phyloP scores from a whole-genome alignment of 2,113 vertebrate genomes.

The Hemibagrus wyckioides region DNA sequence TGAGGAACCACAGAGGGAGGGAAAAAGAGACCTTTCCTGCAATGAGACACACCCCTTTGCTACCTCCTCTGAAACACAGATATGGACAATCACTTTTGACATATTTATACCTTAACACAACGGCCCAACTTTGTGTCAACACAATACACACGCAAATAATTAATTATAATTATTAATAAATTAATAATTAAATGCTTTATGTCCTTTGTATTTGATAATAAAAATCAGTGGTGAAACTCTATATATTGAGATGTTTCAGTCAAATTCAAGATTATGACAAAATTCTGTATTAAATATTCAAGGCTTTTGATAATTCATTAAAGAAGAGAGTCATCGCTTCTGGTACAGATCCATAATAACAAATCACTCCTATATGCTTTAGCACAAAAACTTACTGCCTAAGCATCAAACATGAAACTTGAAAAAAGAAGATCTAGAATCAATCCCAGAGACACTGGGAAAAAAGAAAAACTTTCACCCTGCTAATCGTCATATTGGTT shows the following conservation, averaged over 20 bases:
- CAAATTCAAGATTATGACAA: constrained; percentile 74
- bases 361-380: constrained; percentile 24
- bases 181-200: no score
- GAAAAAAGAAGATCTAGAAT: constrained; percentile 24
- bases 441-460: not conserved
- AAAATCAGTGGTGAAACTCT: constrained; percentile 93
- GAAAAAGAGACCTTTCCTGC: constrained; percentile 63
- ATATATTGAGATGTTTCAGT: constrained; percentile 95
- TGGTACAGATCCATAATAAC: constrained; percentile 42
- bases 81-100: constrained; percentile 89
- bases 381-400: constrained; percentile 21
- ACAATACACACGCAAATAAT: constrained; percentile 70
- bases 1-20: constrained; percentile 25
- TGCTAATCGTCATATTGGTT: constrained; percentile 64
- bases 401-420: constrained; percentile 25
- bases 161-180: no score
- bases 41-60: constrained; percentile 88
- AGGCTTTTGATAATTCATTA: not conserved
- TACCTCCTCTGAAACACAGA: constrained; percentile 95
- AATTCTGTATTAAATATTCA: not conserved
- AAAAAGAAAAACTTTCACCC: constrained; percentile 65
- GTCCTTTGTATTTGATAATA: constrained; percentile 87
- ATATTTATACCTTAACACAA: constrained; percentile 76
- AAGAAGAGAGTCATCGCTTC: constrained; percentile 8
- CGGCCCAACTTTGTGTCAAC: constrained; percentile 81